Base-by-base conservation (phyloP, 2,113 vertebrate genomes). In the Dinomys branickii region DNA sequence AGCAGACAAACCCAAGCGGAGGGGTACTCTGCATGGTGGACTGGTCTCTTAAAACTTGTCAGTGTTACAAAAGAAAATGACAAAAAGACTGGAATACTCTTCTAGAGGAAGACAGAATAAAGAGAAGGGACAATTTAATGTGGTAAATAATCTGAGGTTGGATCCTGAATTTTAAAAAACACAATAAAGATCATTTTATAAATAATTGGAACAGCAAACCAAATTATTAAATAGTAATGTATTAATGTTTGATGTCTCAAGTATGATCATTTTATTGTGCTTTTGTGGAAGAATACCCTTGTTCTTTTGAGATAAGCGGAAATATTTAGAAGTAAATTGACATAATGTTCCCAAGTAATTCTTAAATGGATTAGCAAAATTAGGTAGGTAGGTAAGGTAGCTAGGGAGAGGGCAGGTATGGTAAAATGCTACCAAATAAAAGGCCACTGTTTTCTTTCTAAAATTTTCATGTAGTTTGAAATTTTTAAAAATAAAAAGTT, bases 241-340 rank as follows among this genome's bases (percentile, higher is more conserved):
- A 80, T 75, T 61, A 30, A 77, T 35, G 12, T 90, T 87, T 73
- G 78, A 58, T 22, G 71, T 90, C 44, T 13, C 28, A 65, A 41
- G 47, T 41, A 54, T 41, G 58, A 85, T 90, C 1, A n/a, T 87
- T 90, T 86, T 61, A 67, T 61, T 56, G 63, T 56, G 56, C 33
- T 54, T 95, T 86, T 75, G n/a, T 75, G 24, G 75, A 61, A 97
- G 50, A 94, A 97, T 83, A 44, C 19, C 80, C 47, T 69, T 91
- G 77, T 69, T 81, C 86, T 94, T 91, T 59, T 20, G 85, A 94
- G 59, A 85, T 83, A 88, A 69, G 30, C 33, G 71, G 73, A 97
- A 95, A 88, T 78, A 85, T 82, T 67, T 91, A 78, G 67, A 30
- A 95, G 65, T 69, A 93, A 90, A 75, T 67, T n/a, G 59, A 91